Base-by-base conservation (phyloP, 2,797 vertebrate species). In the Sus cebifrons region DNA sequence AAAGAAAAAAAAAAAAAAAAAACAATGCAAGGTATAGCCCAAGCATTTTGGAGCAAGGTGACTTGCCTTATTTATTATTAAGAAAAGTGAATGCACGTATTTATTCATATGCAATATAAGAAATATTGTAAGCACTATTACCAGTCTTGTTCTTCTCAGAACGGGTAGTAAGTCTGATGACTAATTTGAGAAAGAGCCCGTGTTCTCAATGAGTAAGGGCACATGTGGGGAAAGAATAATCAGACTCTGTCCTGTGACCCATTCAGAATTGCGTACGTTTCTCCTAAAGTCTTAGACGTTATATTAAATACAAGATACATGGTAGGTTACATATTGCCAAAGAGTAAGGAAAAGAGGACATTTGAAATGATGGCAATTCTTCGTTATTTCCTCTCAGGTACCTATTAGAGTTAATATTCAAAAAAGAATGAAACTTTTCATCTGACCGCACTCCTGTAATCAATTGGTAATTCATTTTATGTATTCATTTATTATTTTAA, bases 1-100 rank as follows among this genome's bases (percentile, higher is more conserved):
- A 68, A 82, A 74, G 54, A 65, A 91, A 96, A 89, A 79, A 67
- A 83, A 96, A 32, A 54, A 23, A 62, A 62, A 12, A 23, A 32
- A 44, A 44, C 27, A 83, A 40, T 21, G 13, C 29, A 74, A 89
- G 52, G n/a, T 67, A 62, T 3, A 29, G 62, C 21, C 44, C 23
- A 70, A 15, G 71, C 58, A 81, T 49, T 49, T 21, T 60, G 54
- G 54, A 65, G 40, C 20, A 71, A 17, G 56, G n/a, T 27, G 25
- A 77, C 77, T 88, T 86, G 29, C 23, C 20, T 56, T 79, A 44
- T 54, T 89, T 90, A 89, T 91, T 97, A 60, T 52, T 86, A 91
- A 86, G 78, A 84, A 96, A 93, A 77, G 21, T 21, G 18, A 83
- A 83, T 32, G 5, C 1, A n/a, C 23, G n/a, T 20, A 17, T 73